Base-by-base conservation (phyloP, 2,113 vertebrate genomes). In the Anas platyrhynchos region DNA sequence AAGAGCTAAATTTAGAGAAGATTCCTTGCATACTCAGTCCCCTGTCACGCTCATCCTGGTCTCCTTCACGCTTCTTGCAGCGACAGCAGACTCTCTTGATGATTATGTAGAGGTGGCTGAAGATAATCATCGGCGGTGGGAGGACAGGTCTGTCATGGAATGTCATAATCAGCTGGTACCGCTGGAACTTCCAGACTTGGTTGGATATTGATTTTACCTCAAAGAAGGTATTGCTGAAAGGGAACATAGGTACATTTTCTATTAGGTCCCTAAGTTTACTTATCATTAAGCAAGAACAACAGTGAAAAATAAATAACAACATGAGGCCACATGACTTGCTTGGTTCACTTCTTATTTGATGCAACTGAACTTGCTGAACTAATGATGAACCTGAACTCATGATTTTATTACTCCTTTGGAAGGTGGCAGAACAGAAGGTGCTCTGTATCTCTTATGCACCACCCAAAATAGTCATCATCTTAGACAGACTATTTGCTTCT, bases 191-290 rank as follows among this genome's bases (percentile, higher is more conserved):
- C 99, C 99, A 99, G 65, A 99, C 99, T 96, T 99, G 99, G 97
- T 99, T 99, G 76, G 99, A 99, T 95, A 99, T 99, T 88, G 99
- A 99, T 92, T 99, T 99, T 27, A 99, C 99, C 94, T 99, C 99
- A 93, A 99, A 99, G 98, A 99, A 99, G 31, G 99, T 99, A 95
- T 99, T 99, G 98, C 99, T 99, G 97, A 85, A 88, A 95, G 67
- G 65, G 38, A 88, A 88, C 31, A 91, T 0, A 59, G 29, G 76
- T 32, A 59, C 55, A 23, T 15, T 69, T 77, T 76, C 29, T 52
- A 13, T 14, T n/a, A 50, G 56, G 65, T 10, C 8, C 16, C 10
- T 36, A 18, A 56, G 69, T 62, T 90, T 36, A 44, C 21, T 76
- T 58, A 26, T 2, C n/a, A 61, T 5, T 31, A 23, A 92, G 18